These are phyloP conservation scores for Gobio gobio DNA, from an alignment of 2,113 vertebrate genomes.

Conservation along the genomic window DNA sequence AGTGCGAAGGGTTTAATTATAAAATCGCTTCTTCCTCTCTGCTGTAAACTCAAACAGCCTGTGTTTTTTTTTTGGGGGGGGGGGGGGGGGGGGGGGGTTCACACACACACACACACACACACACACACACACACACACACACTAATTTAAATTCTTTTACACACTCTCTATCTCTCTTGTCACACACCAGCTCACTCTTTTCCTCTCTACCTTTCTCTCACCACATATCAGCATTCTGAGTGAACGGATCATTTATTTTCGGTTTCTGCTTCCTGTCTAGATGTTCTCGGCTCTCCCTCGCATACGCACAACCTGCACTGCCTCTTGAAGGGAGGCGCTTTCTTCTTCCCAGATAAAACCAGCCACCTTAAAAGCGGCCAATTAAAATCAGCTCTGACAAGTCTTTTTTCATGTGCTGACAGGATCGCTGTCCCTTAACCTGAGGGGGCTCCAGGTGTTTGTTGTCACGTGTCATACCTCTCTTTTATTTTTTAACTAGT, in stretches of 20 bases:
- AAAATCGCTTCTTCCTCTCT: slow-evolving; percentile 5
- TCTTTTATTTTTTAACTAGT: slow-evolving; percentile 40
- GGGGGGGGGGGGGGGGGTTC: too few species aligned
- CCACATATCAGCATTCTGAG: slow-evolving; percentile 27
- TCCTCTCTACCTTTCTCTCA: slow-evolving; percentile 1
- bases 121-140: background rate
- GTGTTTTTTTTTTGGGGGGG: background rate
- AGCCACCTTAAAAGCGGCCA: slow-evolving; percentile 59
- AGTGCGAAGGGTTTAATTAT: slow-evolving; percentile 48
- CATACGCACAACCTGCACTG: slow-evolving; percentile 26
- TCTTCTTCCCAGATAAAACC: slow-evolving; percentile 51
- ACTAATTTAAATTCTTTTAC: slow-evolving; percentile 44
- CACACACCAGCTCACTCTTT: slow-evolving; percentile 23
- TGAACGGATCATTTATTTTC: slow-evolving; percentile 57
- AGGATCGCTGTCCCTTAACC: slow-evolving; percentile 56
- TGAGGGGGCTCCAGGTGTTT: slow-evolving; percentile 44
- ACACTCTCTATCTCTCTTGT: slow-evolving; percentile 35
- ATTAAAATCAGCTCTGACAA: slow-evolving; percentile 61
- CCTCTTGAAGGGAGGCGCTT: slow-evolving; percentile 42
- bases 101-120: too few species aligned
- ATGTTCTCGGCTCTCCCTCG: slow-evolving; percentile 59
- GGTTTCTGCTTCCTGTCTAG: slow-evolving; percentile 54
- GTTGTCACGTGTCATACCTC: slow-evolving; percentile 26
- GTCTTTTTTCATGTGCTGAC: slow-evolving; percentile 42
- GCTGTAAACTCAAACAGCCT: background rate